Evolutionary conservation across 2,113 vertebrate genomes (phyloP), one percentile per base, ranked within the genome.

Genomic region (Synodontis membranacea): DNA sequence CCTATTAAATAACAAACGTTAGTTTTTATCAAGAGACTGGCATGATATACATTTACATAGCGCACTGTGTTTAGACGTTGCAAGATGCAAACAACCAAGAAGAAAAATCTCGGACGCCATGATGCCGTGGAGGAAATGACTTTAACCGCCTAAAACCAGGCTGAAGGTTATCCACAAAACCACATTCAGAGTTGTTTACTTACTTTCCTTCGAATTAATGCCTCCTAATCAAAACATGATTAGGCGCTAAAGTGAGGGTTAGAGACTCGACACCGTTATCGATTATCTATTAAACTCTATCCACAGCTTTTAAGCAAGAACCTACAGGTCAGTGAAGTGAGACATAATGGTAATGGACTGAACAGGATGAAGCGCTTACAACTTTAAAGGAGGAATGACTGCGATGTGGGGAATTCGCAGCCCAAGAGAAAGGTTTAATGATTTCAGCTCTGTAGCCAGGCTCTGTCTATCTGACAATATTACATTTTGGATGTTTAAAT

Each of bases 281-380:
- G 80, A 82, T 82, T 48, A 42, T 82, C 42, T 46, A 82, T 64
- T 46, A 82, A 64, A n/a, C 25, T 64, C 25, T 42, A 64, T 64
- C 23, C 80, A 82, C 56, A 64, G 56, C 80, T 64, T 64, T 82
- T 64, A 82, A 64, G 74, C 74, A 15, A 76, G 44, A 50, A 12
- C 14, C 14, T 76, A 50, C 74, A 76, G 74, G 74, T 76, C n/a
- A 76, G 74, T 50, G 14, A 76, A 76, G 74, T 76, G 74, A 50
- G 46, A 15, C 74, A 31, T 76, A 50, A 76, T 19, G 74, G 5
- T 75, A 75, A 48, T 46, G 25, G 25, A 76, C 74, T 4, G 28
- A 50, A 76, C 74, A 28, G 12, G 37, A 62, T 17, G 23, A 21
- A 64, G 46, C 14, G 58, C 80, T 64, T 46, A 50, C 62, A 52